Base-by-base conservation (phyloP, 2,888 invertebrate species). In the Ypsolopha sequella region DNA sequence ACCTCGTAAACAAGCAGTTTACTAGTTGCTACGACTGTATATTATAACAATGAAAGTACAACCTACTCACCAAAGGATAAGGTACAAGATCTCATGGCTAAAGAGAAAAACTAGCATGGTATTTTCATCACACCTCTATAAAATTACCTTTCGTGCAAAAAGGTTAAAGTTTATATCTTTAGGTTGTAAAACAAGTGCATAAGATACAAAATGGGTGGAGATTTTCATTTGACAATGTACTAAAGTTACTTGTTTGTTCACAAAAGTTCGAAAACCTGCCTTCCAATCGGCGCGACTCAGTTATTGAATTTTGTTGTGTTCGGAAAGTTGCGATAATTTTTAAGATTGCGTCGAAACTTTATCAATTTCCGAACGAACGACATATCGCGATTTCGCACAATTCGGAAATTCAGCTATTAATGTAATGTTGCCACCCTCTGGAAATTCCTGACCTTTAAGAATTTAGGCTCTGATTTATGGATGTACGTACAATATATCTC, bases 271-370 rank as follows among this genome's bases (percentile, higher is more conserved):
- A 24, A 24, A 24, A 24, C 24, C 24, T 24, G 24, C 24, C 24
- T 24, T 65, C 71, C 78, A 82, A 85, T 84, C 82, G 82, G 73
- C 70, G 77, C 76, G 77, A 78, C 77, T 80, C 81, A 79, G 80
- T 82, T 84, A 85, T 84, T 82, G 80, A 85, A 82, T 85, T 79
- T 79, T 81, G 84, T 82, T 82, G 81, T 82, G 80, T 70, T 73
- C 78, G 65, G 67, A 70, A 75, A 81, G 70, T 80, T 80, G 76
- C 79, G 77, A 82, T 84, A 84, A 84, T 80, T 80, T 79, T 73
- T 63, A 60, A 66, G 72, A 73, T 75, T 69, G 70, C 63, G 54
- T 64, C 70, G 65, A 73, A 84, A 84, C 78, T 85, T 85, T 84
- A 73, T 79, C 82, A 85, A 85, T 85, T 84, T 84, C 84, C 84